Percentiles rank a stretch among this genome's conserved stretches.
These are phyloP conservation scores for Trematocara nigrifrons DNA, from an alignment of 2,113 vertebrate genomes.

Conservation along the genomic window DNA sequence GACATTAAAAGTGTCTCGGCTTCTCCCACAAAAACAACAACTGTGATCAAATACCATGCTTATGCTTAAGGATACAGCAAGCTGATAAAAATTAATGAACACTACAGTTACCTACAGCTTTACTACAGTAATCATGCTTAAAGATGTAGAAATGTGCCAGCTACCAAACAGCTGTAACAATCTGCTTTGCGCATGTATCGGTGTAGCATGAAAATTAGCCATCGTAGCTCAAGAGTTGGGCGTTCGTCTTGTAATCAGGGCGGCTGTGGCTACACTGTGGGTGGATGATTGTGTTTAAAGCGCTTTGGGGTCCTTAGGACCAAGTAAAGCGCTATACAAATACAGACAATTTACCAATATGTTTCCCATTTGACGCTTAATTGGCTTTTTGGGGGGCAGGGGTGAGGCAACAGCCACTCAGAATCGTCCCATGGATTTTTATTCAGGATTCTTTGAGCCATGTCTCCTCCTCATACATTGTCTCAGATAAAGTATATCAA, in stretches of 20 bases:
- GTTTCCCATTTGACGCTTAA: not conserved
- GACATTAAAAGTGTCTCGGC: not conserved
- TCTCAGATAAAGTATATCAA: not conserved
- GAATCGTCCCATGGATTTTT: not conserved
- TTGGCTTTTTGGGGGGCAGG: not conserved
- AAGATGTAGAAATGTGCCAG: not conserved
- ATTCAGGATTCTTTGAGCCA: not conserved
- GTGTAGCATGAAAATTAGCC: not conserved
- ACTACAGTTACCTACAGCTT: not conserved
- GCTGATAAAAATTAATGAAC: accelerated
- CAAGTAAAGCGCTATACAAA: no score
- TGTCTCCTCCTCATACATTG: not conserved
- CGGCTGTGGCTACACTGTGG: no score
- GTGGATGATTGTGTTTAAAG: no score
- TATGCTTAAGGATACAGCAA: not conserved
- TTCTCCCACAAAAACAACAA: not conserved
- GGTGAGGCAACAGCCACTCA: not conserved
- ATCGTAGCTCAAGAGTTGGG: no score
- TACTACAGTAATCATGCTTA: not conserved
- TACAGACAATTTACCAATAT: not conserved
- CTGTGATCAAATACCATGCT: not conserved
- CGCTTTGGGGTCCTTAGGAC: no score
- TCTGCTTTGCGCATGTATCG: accelerated
- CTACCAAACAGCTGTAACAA: not conserved
- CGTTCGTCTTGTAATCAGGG: no score